These are phyloP conservation scores for Nematopogon swammerdamellus DNA, from an alignment of 2,888 invertebrate species.

Conservation along the genomic window DNA sequence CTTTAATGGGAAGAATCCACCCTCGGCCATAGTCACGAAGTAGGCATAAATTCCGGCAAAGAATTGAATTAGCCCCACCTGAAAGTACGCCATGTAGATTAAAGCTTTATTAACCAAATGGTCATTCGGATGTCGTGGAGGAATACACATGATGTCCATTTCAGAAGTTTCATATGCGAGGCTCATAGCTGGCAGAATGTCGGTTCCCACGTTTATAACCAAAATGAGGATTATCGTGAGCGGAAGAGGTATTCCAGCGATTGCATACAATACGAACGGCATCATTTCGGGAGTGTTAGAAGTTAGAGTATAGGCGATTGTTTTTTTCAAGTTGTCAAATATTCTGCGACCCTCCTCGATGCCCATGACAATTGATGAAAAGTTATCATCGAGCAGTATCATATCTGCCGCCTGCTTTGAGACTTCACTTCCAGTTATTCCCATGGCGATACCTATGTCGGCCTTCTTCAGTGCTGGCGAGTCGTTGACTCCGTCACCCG, in stretches of 20 bases:
- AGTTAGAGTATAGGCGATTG: conserved; percentile 79
- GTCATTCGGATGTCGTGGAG: conserved; percentile 52
- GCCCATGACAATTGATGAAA: conserved; percentile 82
- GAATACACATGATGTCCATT: conserved; percentile 68
- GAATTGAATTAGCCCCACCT: conserved; percentile 84
- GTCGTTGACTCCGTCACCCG: conserved; percentile 88
- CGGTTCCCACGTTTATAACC: conserved; percentile 77
- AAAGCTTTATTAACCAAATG: conserved; percentile 56
- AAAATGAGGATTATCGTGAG: conserved; percentile 56
- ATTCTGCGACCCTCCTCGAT: conserved; percentile 79
- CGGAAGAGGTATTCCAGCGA: conserved; percentile 72
- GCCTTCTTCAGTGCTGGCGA: conserved; percentile 84
- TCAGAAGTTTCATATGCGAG: conserved; percentile 75
- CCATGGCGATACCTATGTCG: conserved; percentile 81
- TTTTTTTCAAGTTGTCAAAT: conserved; percentile 84
- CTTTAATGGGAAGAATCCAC: conserved; percentile 69
- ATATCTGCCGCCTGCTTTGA: conserved; percentile 90
- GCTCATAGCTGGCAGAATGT: conserved; percentile 75
- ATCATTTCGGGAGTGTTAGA: conserved; percentile 84
- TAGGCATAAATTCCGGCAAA: conserved; percentile 77
- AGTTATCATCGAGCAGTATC: conserved; percentile 87
- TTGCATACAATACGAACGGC: conserved; percentile 74
- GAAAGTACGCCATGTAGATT: conserved; percentile 80
- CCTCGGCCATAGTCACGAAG: conserved; percentile 73
- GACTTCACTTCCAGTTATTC: conserved; percentile 73